Base-by-base conservation (phyloP, 2,888 invertebrate genomes). In the Apamea epomidion region DNA sequence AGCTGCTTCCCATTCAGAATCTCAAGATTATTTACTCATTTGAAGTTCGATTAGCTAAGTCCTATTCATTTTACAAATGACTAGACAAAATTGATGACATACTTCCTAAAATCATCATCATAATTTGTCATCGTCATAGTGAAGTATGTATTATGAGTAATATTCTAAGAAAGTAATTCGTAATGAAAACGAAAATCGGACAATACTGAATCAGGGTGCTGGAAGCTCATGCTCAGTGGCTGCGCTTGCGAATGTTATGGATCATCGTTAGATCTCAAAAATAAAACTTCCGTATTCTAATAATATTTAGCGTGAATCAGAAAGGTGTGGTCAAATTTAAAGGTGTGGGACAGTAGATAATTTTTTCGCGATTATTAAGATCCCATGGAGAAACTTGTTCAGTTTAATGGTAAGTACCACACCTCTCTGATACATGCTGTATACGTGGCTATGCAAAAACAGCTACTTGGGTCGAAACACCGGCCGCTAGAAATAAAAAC, bases 191-290 rank as follows among this genome's bases (percentile, higher is more conserved):
- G 32, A 7, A n/a, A 48, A 48, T 71, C 37, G 18, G n/a, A 32
- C 25, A 71, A 8, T 32, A 25, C 42, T 75, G 18, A 32, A 58
- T 18, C 54, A 18, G 54, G 4, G 42, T 42, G 12, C 18, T 58
- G 12, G 6, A 29, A 73, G 12, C 51, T 51, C 21, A 29, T 51
- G 73, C 42, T 42, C 12, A 42, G 42, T 32, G 32, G 45, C 45
- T 18, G 45, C 45, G 32, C 16, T 74, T 48, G 32, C 74, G 45
- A 71, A 71, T 70, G n/a, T 48, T 74, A 32, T 70, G 32, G 32
- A 48, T 74, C 7, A 74, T 14, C 32, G 8, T 32, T 5, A 21
- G 6, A 71, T 48, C 8, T 71, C 2, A 32, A 48, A 69, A 32
- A 70, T 4, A 48, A 74, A 45, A 74, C 12, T 18, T 45, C 25